Percentiles rank a stretch among this genome's conserved stretches.
Evolutionary conservation across 2,888 invertebrate species (phyloP).

Genomic region (Diplazon laetatorius): DNA sequence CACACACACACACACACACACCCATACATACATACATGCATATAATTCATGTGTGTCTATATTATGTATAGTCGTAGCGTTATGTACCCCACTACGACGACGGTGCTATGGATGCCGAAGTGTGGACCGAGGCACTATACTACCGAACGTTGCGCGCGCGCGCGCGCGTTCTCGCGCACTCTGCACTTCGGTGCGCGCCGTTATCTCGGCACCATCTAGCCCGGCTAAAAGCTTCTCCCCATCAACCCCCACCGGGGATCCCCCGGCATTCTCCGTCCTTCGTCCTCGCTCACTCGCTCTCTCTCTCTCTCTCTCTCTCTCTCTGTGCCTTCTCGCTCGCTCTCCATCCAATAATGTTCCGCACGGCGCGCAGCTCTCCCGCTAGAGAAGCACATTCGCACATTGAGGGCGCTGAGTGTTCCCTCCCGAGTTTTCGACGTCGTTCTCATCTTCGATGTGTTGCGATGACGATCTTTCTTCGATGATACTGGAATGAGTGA

Average conservation of each 20-base stretch:
- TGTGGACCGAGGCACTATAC: constrained; percentile 46
- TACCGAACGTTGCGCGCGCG: constrained; percentile 12
- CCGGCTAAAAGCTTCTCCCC: constrained; percentile 81
- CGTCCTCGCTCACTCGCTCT: constrained; percentile 29
- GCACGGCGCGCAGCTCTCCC: too few species aligned
- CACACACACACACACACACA: too few species aligned
- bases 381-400: constrained; percentile 21
- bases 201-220: constrained; percentile 83
- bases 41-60: neutral
- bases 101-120: constrained; percentile 4
- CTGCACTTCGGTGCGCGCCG: constrained; percentile 79
- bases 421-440: constrained; percentile 37
- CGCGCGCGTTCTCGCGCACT: constrained; percentile 70
- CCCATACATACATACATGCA: too few species aligned
- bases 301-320: constrained; percentile 16
- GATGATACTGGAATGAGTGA: neutral
- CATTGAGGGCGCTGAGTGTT: neutral
- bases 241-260: constrained; percentile 74
- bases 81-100: constrained; percentile 24
- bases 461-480: constrained; percentile 18
- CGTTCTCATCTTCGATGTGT: constrained; percentile 15
- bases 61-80: too few species aligned
- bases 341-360: neutral
- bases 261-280: constrained; percentile 43
- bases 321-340: constrained; percentile 2